Evolutionary conservation across 2,113 vertebrate species (phyloP), one percentile per base, ranked within the genome.

Genomic region (Macroglossus sobrinus): DNA sequence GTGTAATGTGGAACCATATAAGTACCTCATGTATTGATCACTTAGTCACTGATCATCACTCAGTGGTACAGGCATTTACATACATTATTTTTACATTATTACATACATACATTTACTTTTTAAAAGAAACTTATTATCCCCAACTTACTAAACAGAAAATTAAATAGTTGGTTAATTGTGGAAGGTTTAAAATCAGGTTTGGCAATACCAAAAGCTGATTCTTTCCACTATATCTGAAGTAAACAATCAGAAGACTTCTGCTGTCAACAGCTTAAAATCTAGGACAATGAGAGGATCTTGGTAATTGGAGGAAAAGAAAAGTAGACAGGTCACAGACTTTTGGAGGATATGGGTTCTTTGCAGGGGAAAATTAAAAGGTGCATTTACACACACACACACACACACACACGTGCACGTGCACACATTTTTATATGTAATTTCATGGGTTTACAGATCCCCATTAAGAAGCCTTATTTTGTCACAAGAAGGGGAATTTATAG

Each of bases 121-220:
- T 78, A 61, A 22, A 55, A 88, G 33, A 86, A 71, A 89, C 26
- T 30, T 78, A 80, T 80, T 71, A 43, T 22, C 43, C 13, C 21
- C 13, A 80, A 80, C 78, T 59, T 40, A 89, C 18, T 19, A 33
- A 94, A 93, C 21, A 87, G 30, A 15, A 93, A 75, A 71, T 22
- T 47, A 43, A 81, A 95, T 50, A 88, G 53, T 11, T 81, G n/a
- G 26, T n/a, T 80, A 47, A 93, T 88, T 66, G 66, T 71, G 21
- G 45, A 84, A 90, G 43, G 28, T 80, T 94, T 94, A 84, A 95
- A 81, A 22, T 95, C 55, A 71, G 16, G 24, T 57, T n/a, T 92
- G 43, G 24, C 40, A 63, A 79, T 24, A 69, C 30, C 63, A 96
- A 91, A 87, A 18, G 30, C 50, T 57, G 71, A 24, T 2, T 84